A percentile compares a stretch with the other conserved stretches of the same genome.
Conservation (phyloP, 92 coral and sea anemone genomes). For the Chrysogorgia sp. region DNA sequence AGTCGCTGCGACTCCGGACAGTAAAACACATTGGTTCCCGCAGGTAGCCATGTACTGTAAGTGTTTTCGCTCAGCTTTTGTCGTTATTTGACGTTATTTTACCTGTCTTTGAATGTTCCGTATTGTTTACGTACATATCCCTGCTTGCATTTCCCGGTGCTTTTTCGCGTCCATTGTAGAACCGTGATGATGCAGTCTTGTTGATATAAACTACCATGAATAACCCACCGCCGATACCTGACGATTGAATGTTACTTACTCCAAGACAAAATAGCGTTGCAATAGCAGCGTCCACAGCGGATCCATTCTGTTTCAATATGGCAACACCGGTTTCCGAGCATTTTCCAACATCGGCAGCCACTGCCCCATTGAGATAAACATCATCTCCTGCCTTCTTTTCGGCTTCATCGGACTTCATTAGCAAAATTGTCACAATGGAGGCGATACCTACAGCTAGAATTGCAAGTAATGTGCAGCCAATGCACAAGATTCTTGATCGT, state of each 20-base stretch:
- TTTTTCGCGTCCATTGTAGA: slow-evolving; percentile 73
- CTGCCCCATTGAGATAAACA: slow-evolving; percentile 42
- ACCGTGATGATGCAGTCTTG: slow-evolving; percentile 50
- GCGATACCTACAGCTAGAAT: too few species aligned
- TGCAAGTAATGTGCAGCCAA: too few species aligned
- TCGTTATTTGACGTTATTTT: not conserved
- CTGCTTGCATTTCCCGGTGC: slow-evolving; percentile 71
- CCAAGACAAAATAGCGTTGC: slow-evolving; percentile 84
- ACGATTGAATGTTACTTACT: slow-evolving; percentile 73
- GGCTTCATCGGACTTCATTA: not conserved
- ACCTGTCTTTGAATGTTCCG: slow-evolving; percentile 71
- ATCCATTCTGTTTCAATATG: slow-evolving; percentile 57
- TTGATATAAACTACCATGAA: slow-evolving; percentile 84
- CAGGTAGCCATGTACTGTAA: too few species aligned
- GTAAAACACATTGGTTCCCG: too few species aligned
- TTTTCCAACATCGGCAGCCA: slow-evolving; percentile 69
- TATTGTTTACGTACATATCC: slow-evolving; percentile 71
- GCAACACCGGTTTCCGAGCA: slow-evolving; percentile 90
- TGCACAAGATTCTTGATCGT: too few species aligned
- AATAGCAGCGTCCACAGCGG: slow-evolving; percentile 85
- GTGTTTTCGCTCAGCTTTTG: too few species aligned
- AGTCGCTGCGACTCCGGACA: too few species aligned
- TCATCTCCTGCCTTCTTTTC: not conserved
- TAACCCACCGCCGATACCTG: slow-evolving; percentile 88
- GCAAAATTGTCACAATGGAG: too few species aligned